These are phyloP conservation scores for Drosophila insularis DNA, from an alignment of 1,140 invertebrate species.

Conservation along the genomic window DNA sequence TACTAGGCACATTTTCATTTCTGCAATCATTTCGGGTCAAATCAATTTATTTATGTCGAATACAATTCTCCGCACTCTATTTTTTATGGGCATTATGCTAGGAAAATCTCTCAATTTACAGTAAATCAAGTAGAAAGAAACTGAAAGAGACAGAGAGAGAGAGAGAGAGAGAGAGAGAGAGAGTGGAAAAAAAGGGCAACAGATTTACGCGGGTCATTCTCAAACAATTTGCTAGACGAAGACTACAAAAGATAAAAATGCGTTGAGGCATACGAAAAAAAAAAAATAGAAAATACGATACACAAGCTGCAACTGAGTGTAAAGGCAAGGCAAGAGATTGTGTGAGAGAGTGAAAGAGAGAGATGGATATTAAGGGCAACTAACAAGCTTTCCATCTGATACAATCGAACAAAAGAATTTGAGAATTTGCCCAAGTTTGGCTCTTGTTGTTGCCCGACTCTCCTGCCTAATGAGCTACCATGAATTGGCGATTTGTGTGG, in stretches of 20 bases:
- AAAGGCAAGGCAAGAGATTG: constrained; percentile 22
- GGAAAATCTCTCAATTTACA: constrained; percentile 60
- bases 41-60: constrained; percentile 54
- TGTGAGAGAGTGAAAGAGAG: background rate
- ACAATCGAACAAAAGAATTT: constrained; percentile 45
- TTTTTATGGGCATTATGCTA: constrained; percentile 30
- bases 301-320: constrained; percentile 30
- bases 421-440: constrained; percentile 28
- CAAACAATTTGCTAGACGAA: constrained; percentile 68
- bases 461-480: constrained; percentile 70
- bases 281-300: constrained; percentile 21
- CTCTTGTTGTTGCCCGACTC: constrained; percentile 31
- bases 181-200: background rate
- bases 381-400: constrained; percentile 25
- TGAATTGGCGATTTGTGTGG: constrained; percentile 56
- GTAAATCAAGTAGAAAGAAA: constrained; percentile 63
- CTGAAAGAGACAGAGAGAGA: too few species aligned
- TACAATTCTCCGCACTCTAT: constrained; percentile 32
- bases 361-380: background rate
- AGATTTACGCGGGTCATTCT: constrained; percentile 77
- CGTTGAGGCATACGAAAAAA: constrained; percentile 58
- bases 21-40: constrained; percentile 16
- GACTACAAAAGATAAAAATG: constrained; percentile 68
- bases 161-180: background rate
- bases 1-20: constrained; percentile 31